Conservation (phyloP, 2,797 vertebrate genomes). For the Borostomias antarcticus region DNA sequence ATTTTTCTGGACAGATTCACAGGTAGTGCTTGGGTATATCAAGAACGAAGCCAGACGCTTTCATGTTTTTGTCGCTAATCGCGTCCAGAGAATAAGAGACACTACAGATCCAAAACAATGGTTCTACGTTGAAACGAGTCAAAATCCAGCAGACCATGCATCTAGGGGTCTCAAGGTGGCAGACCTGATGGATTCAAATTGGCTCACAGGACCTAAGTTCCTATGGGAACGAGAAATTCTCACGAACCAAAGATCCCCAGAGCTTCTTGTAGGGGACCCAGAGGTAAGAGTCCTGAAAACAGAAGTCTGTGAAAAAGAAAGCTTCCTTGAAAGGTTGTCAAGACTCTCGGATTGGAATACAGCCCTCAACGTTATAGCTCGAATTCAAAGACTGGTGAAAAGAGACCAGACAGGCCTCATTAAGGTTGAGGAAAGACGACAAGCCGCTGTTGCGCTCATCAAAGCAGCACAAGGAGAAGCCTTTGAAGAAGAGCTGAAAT, state of each 20-base stretch:
- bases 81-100: slow-evolving; percentile 26
- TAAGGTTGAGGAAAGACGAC: slow-evolving; percentile 24
- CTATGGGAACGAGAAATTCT: too few species aligned
- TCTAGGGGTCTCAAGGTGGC: too few species aligned
- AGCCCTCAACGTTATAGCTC: slow-evolving; percentile 17
- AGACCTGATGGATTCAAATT: too few species aligned
- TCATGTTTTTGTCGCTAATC: slow-evolving; percentile 36
- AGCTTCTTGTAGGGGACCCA: slow-evolving; percentile 24
- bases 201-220: too few species aligned
- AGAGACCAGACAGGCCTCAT: slow-evolving; percentile 2
- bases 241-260: not conserved
- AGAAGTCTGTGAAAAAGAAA: slow-evolving; percentile 3
- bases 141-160: slow-evolving; percentile 24
- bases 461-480: slow-evolving; percentile 18
- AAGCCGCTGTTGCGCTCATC: slow-evolving; percentile 13
- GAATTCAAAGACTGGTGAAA: slow-evolving; percentile 11
- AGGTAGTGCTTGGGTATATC: too few species aligned
- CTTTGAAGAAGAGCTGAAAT: slow-evolving; percentile 22
- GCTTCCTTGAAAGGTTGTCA: slow-evolving; percentile 21
- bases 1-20: too few species aligned
- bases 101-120: slow-evolving; percentile 24
- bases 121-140: slow-evolving; percentile 24
- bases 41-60: too few species aligned
- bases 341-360: slow-evolving; percentile 26
- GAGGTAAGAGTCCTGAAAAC: slow-evolving; percentile 17